Evolutionary conservation across 2,888 invertebrate species (phyloP).

Genomic region (Oligia latruncula): DNA sequence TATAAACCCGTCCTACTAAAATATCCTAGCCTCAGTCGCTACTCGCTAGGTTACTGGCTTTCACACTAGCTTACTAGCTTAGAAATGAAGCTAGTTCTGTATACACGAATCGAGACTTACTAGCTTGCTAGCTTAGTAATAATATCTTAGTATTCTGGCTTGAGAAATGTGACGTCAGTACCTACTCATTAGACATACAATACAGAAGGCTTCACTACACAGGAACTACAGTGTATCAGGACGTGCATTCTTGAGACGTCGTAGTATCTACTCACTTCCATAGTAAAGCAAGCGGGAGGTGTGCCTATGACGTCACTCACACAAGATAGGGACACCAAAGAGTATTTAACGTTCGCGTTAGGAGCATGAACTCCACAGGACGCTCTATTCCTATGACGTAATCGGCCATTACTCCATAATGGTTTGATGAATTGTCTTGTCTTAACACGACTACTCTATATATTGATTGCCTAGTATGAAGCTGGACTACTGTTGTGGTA

Average conservation of each 20-base stretch:
- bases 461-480: background rate
- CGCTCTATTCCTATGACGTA: conserved; percentile 29
- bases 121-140: background rate
- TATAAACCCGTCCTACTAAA: background rate
- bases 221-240: conserved; percentile 28
- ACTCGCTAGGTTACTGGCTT: background rate
- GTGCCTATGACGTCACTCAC: conserved; percentile 42
- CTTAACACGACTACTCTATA: background rate
- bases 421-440: conserved; percentile 12
- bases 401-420: conserved; percentile 1
- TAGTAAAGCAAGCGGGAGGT: conserved; percentile 50
- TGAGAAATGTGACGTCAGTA: conserved; percentile 11
- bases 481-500: background rate
- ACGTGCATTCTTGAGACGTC: conserved; percentile 42
- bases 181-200: background rate
- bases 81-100: background rate
- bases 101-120: background rate
- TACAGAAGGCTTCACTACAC: conserved; percentile 15
- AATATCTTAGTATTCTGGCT: background rate
- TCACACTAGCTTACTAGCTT: background rate
- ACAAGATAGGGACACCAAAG: conserved; percentile 13
- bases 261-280: conserved; percentile 24
- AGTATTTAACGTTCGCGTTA: conserved; percentile 2
- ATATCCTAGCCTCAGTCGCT: background rate
- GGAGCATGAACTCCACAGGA: conserved; percentile 46